A percentile compares a stretch with the other conserved stretches of the same genome.
Conservation (phyloP, 2,113 vertebrate species). For the Plotosus lineatus region DNA sequence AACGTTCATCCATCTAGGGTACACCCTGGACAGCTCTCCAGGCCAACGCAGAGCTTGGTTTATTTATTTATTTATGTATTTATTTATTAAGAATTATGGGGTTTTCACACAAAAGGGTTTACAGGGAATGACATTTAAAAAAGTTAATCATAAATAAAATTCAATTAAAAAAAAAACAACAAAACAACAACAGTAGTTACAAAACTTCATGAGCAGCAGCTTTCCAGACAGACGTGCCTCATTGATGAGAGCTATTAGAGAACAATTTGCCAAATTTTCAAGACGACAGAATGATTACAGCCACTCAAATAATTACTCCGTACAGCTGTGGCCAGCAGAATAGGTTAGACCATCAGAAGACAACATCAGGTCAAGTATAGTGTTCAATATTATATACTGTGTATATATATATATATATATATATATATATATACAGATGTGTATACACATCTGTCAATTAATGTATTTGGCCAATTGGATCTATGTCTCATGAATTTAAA, state of each 20-base stretch:
- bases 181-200: too few relatives aligned
- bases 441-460: background rate
- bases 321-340: background rate
- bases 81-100: too few relatives aligned
- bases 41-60: too few relatives aligned
- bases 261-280: background rate
- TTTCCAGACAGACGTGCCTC: background rate
- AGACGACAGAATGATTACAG: background rate
- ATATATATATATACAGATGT: too few relatives aligned
- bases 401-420: background rate
- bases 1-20: too few relatives aligned
- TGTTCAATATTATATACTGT: background rate
- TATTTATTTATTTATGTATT: too few relatives aligned
- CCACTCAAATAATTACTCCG: background rate
- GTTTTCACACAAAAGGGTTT: background rate
- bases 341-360: background rate
- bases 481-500: background rate
- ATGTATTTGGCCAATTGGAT: background rate
- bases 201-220: background rate
- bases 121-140: background rate
- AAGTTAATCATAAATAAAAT: background rate
- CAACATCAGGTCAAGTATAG: background rate
- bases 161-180: background rate
- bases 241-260: background rate
- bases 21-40: too few relatives aligned